Percentiles rank a stretch among this genome's conserved stretches.
These are phyloP conservation scores for Climacteris rufus DNA, from an alignment of 2,113 vertebrate genomes.

Conservation along the genomic window DNA sequence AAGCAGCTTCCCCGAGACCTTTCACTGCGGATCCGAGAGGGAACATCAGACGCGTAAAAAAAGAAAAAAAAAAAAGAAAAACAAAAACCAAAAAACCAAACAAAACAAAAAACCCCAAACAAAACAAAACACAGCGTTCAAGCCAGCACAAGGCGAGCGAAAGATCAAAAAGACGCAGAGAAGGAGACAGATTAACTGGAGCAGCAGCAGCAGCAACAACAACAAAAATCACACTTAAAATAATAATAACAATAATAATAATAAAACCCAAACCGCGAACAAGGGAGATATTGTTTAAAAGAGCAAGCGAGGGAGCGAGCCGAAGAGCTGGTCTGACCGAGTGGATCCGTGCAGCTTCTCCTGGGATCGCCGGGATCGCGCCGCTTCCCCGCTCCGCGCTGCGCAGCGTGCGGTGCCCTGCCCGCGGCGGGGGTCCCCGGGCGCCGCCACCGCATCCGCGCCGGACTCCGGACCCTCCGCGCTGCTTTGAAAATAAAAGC, in stretches of 20 bases:
- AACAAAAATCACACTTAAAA: slow-evolving; percentile 57
- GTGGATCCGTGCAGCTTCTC: slow-evolving; percentile 35
- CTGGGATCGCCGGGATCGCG: slow-evolving; percentile 22
- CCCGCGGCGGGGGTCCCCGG: background rate
- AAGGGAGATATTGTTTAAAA: slow-evolving; percentile 62
- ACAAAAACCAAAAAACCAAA: background rate
- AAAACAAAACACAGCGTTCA: slow-evolving; percentile 47
- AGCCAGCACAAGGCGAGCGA: slow-evolving; percentile 63
- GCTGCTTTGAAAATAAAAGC: slow-evolving; percentile 44
- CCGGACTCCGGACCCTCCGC: slow-evolving; percentile 22
- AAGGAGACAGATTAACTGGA: slow-evolving; percentile 48
- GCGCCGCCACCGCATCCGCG: background rate
- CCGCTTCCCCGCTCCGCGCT: slow-evolving; percentile 15
- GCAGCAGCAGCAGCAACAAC: slow-evolving; percentile 29
- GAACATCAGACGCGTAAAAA: slow-evolving; percentile 60
- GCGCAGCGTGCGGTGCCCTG: slow-evolving; percentile 9
- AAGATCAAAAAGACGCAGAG: slow-evolving; percentile 47
- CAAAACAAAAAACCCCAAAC: slow-evolving; percentile 12
- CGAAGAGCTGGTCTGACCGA: slow-evolving; percentile 49
- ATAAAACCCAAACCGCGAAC: slow-evolving; percentile 55
- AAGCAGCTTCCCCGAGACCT: slow-evolving; percentile 62
- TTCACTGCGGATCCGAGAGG: slow-evolving; percentile 45
- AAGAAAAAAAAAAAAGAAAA: background rate
- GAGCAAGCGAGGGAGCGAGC: slow-evolving; percentile 31
- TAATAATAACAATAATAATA: slow-evolving; percentile 49